Evolutionary conservation across 2,888 invertebrate species (phyloP).

Genomic region (Cylloceria caligata): DNA sequence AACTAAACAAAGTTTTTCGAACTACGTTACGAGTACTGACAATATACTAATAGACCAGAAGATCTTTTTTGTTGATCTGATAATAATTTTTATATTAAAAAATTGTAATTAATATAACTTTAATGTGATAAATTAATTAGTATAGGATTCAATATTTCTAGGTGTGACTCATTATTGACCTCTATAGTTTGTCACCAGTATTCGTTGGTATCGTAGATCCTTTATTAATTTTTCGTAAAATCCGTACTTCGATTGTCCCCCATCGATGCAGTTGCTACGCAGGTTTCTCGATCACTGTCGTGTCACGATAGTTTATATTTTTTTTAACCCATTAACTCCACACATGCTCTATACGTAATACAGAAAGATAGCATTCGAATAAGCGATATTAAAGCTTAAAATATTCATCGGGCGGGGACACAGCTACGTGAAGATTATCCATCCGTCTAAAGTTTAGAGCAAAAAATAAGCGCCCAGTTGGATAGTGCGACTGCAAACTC

Average conservation of each 20-base stretch:
- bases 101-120: neutral
- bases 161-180: neutral
- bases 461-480: conserved; percentile 9
- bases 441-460: conserved; percentile 20
- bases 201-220: neutral
- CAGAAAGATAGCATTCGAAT: neutral
- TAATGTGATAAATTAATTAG: neutral
- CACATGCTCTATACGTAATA: conserved; percentile 4
- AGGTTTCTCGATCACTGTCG: conserved; percentile 46
- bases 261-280: conserved; percentile 43
- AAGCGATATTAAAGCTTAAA: conserved; percentile 28
- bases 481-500: conserved; percentile 3
- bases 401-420: conserved; percentile 49
- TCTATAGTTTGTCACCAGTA: neutral
- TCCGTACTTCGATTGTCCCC: conserved; percentile 48
- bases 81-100: neutral
- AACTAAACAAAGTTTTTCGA: too few species aligned
- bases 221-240: neutral
- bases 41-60: too few species aligned
- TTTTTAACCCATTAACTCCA: neutral
- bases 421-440: conserved; percentile 27
- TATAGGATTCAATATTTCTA: neutral
- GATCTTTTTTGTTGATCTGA: neutral
- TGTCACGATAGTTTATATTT: conserved; percentile 30
- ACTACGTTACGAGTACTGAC: too few species aligned